Conservation (phyloP, 2,113 vertebrate genomes). For the Gadus chalcogrammus region DNA sequence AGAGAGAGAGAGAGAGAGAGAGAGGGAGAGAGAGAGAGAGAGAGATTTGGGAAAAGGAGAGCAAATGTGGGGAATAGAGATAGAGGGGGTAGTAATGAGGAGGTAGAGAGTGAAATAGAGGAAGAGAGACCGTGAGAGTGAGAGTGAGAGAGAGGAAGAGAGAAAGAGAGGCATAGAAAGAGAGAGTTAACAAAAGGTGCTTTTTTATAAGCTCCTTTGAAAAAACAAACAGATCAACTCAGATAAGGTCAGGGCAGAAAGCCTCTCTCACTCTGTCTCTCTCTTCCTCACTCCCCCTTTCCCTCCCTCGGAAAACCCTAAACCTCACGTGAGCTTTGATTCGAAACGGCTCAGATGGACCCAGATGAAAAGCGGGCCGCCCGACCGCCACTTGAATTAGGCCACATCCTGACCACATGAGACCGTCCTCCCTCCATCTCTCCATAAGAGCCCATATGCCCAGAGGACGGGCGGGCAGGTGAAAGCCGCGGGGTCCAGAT, state of each 20-base stretch:
- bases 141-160: neutral
- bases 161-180: too few relatives aligned
- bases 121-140: conserved; percentile 35
- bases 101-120: too few relatives aligned
- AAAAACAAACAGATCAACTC: neutral
- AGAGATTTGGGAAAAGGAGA: neutral
- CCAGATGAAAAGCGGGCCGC: conserved; percentile 17
- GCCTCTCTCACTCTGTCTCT: conserved; percentile 12
- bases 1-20: too few relatives aligned
- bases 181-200: neutral
- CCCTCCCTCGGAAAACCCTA: neutral
- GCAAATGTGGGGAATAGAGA: too few relatives aligned
- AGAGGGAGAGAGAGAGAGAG: conserved; percentile 11
- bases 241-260: conserved; percentile 25
- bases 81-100: too few relatives aligned
- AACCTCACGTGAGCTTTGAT: conserved; percentile 32
- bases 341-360: conserved; percentile 24
- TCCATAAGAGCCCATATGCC: conserved; percentile 49
- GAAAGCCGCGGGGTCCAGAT: conserved; percentile 52
- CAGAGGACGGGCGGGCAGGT: conserved; percentile 36
- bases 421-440: conserved; percentile 30
- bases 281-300: too few relatives aligned
- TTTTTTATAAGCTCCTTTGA: conserved; percentile 25
- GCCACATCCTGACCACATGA: conserved; percentile 18
- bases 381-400: conserved; percentile 30